Evolutionary conservation across 2,113 vertebrate species (phyloP), one percentile per base, ranked within the genome.

Genomic region (Alces alces): DNA sequence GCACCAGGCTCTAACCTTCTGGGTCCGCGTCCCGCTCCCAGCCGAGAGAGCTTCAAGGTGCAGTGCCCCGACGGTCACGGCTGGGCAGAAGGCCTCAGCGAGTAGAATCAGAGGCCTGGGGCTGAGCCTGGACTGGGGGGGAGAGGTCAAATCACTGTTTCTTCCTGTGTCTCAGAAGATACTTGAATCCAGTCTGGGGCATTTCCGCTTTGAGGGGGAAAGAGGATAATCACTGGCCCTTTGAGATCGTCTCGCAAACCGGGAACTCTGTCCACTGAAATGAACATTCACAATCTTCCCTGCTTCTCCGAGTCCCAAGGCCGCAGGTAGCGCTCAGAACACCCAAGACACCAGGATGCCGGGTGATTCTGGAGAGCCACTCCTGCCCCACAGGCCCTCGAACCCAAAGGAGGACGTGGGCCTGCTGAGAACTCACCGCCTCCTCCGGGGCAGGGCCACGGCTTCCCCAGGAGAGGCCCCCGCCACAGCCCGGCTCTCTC

Each of bases 81-180:
- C 0, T 2, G 0, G 3, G 6, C 36, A 21, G 45, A 39, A 30
- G n/a, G 54, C 11, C n/a, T n/a, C n/a, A n/a, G n/a, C n/a, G n/a
- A n/a, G 19, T 33, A 8, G 7, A 36, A 33, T 36, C 33, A 27
- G 33, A 70, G 66, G 36, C 19, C 79, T 7, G 27, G 11, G 45
- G 3, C 23, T 0, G 25, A 90, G 6, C 14, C 28, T 54, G 45
- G 27, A 5, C 50, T 7, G 47, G 33, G 39, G 15, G 54, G 16
- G 5, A n/a, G 2, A 30, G 23, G 15, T 16, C 25, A 14, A 6
- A 50, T 82, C 27, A 0, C 2, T 0, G 43, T n/a, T 23, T 89
- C 55, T 95, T 84, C 39, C 73, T 6, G 11, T 16, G 7, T 23
- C 25, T 60, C 60, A 1, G 55, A 21, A 3, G 2, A 10, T 10